Evolutionary conservation across 2,888 invertebrate species (phyloP), one percentile per base, ranked within the genome.

Genomic region (Lepidochrysops patricia): DNA sequence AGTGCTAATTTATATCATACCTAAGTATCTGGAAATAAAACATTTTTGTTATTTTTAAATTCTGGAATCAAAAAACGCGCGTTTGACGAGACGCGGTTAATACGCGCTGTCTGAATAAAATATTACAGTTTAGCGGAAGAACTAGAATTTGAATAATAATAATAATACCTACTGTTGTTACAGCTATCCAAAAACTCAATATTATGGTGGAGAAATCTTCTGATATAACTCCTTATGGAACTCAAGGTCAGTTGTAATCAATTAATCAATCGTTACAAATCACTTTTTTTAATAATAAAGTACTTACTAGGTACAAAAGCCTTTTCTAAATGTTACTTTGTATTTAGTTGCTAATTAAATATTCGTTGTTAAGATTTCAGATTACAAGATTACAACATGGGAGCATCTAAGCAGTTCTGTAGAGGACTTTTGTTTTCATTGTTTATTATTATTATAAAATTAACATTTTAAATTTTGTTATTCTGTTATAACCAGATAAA

Each of bases 361-460:
- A 52, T 52, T 25, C 6, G 13, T 37, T 49, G 64, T 81, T 81
- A 69, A 89, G 88, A 89, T 87, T 89, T 88, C 82, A 84, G 88
- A 72, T 78, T 89, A 80, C 88, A 89, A 80, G 87, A 88, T 74
- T 86, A 80, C 80, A 87, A 82, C 76, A 71, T 71, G 63, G 86
- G 78, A 27, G 70, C 67, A 61, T 70, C 81, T 61, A 72, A 70
- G 73, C 73, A 67, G 61, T 73, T 71, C 67, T 69, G 72, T 69
- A 72, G 66, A 67, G 65, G 67, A 62, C 74, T 77, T 77, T 74
- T 80, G 69, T 75, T 81, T 63, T 74, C 72, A 67, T 76, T 84
- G 70, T 68, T 80, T 60, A 34, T 60, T 26, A 25, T 67, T 50
- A 66, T 64, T 62, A 62, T 48, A 32, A 58, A 49, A 34, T 15